These are phyloP conservation scores for Siphlonurus alternatus DNA, from an alignment of 2,888 invertebrate species.

Conservation along the genomic window DNA sequence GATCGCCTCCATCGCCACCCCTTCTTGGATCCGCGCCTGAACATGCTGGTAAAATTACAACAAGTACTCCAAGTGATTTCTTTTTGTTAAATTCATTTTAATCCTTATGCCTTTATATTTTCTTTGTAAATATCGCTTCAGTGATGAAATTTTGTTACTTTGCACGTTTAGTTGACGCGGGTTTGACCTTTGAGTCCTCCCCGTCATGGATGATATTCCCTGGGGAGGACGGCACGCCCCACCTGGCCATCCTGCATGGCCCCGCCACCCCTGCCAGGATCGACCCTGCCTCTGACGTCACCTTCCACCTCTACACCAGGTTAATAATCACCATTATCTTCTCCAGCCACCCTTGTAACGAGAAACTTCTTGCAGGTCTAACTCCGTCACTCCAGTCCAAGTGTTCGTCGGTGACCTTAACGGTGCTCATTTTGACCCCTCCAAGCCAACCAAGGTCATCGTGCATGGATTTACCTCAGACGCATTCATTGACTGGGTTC, in stretches of 20 bases:
- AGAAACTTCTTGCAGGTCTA: constrained; percentile 8
- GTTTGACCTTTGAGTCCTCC: no score
- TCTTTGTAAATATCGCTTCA: no score
- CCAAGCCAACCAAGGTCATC: constrained; percentile 10
- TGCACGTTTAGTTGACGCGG: no score
- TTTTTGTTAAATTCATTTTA: no score
- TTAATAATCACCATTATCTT: neutral
- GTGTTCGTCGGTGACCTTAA: constrained; percentile 10
- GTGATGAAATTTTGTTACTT: no score
- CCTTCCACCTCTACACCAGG: constrained; percentile 13
- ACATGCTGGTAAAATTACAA: no score
- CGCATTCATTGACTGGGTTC: constrained; percentile 9
- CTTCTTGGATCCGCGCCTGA: no score
- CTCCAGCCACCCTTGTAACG: neutral
- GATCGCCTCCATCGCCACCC: no score
- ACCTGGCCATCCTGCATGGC: neutral
- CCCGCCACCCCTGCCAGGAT: neutral
- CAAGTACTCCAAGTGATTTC: no score
- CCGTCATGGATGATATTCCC: neutral
- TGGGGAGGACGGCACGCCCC: neutral
- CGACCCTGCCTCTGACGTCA: constrained; percentile 10
- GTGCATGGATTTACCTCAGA: constrained; percentile 14
- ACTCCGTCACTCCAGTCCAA: constrained; percentile 5
- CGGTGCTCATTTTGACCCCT: constrained; percentile 10
- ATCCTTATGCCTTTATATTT: no score